Percentiles rank a stretch among this genome's conserved stretches.
Evolutionary conservation across 2,888 invertebrate species (phyloP).

Genomic region (Scaptomyza reducta): DNA sequence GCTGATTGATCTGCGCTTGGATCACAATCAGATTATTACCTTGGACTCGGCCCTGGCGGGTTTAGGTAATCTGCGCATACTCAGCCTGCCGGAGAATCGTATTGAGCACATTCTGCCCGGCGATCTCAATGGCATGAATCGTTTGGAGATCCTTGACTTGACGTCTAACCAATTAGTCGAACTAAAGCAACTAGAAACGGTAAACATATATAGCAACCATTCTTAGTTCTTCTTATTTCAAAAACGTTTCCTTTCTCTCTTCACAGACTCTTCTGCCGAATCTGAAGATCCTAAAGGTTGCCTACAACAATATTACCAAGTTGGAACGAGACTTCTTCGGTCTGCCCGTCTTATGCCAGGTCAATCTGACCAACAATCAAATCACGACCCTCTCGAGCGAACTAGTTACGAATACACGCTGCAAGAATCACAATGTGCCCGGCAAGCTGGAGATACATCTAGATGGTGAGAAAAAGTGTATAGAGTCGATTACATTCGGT

Average conservation of each 20-base stretch:
- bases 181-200: constrained; percentile 93
- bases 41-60: constrained; percentile 91
- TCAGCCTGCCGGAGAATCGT: constrained; percentile 91
- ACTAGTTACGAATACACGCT: constrained; percentile 91
- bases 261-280: constrained; percentile 91
- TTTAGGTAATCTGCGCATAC: constrained; percentile 88
- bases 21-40: constrained; percentile 89
- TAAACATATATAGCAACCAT: constrained; percentile 80
- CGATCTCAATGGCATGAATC: constrained; percentile 91
- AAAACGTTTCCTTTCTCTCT: neutral
- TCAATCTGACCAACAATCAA: constrained; percentile 91
- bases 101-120: constrained; percentile 90
- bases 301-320: constrained; percentile 90
- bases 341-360: constrained; percentile 91
- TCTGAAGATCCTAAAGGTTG: constrained; percentile 90
- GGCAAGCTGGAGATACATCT: constrained; percentile 88
- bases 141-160: constrained; percentile 89
- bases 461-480: constrained; percentile 87
- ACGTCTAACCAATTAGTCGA: constrained; percentile 91
- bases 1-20: constrained; percentile 89
- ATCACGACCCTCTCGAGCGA: constrained; percentile 90
- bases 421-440: constrained; percentile 91
- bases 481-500: too few species aligned
- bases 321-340: constrained; percentile 93
- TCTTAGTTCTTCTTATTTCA: neutral